Evolutionary conservation across 92 coral and sea anemone genomes (phyloP), one percentile per base, ranked within the genome.

Genomic region (Nematostella vectensis): DNA sequence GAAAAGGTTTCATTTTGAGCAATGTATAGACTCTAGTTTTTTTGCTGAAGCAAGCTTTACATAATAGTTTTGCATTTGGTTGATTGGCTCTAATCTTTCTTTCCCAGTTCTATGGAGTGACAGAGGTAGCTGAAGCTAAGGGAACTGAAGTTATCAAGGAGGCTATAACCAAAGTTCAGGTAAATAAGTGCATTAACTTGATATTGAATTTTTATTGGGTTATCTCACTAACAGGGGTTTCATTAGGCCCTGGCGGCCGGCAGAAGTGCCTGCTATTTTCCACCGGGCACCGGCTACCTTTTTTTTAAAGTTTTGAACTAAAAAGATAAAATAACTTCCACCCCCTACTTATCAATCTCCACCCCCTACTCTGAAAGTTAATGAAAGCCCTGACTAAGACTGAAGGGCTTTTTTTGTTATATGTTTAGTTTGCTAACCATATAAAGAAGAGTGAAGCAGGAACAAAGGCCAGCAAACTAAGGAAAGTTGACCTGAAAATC

Each of bases 391-490:
- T n/a, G n/a, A n/a, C n/a, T n/a, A n/a, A n/a, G n/a, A n/a, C n/a
- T n/a, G n/a, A n/a, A n/a, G n/a, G n/a, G n/a, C n/a, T n/a, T n/a
- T n/a, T n/a, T n/a, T 15, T 33, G 8, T 33, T 33, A 6, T 33
- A 6, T 33, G 8, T 33, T 33, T 15, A 91, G 98, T 91, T 91
- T 86, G 95, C 98, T 27, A 85, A 91, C 29, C 95, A 91, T 47
- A 77, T 91, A 31, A 91, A 85, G 57, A 83, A 85, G 57, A 91
- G 98, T 64, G 98, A 91, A 69, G 82, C 85, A 45, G 98, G 98
- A 18, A 62, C 57, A 12, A 91, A 85, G 50, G 98, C 81, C 49
- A 86, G 98, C 71, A 91, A 91, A 31, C 61, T 91, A 50, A 85
- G 72, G 57, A 91, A 91, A 48, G 98, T 91, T 42, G 98, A 91